Evolutionary conservation across 2,113 vertebrate species (phyloP).

Genomic region (Anthoscopus minutus): DNA sequence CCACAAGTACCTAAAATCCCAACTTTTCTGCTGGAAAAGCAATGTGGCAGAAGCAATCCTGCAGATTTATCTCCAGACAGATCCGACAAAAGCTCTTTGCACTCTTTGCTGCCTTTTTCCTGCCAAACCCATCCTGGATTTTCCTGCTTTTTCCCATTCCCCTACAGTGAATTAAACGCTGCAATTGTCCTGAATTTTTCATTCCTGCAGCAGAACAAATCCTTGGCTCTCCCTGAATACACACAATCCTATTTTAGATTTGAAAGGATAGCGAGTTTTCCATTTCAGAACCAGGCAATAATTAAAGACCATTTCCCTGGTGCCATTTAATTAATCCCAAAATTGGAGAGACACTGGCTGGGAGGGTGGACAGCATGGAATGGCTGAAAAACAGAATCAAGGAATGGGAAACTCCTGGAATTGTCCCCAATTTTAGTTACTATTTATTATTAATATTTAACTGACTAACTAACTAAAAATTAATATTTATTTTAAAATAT

Average conservation of each 20-base stretch:
- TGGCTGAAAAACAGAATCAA: background rate
- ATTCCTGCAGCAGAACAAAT: background rate
- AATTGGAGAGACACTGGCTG: background rate
- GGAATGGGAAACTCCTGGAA: background rate
- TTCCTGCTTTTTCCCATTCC: background rate
- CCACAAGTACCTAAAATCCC: accelerated
- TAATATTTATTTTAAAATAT: no score
- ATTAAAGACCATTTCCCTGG: background rate
- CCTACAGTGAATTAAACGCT: background rate
- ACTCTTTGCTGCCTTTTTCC: background rate
- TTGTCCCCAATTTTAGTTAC: background rate
- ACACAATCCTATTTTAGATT: background rate
- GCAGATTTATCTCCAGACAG: background rate
- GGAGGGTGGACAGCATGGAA: background rate
- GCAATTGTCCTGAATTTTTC: background rate
- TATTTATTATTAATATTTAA: no score
- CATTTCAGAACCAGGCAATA: background rate
- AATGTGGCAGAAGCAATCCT: background rate
- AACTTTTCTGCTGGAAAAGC: background rate
- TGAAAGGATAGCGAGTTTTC: background rate
- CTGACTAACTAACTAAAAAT: no score
- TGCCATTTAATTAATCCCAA: background rate
- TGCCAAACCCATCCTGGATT: background rate
- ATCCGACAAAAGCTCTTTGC: background rate
- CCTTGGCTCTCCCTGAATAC: background rate